Percentiles rank a stretch among this genome's conserved stretches.
Evolutionary conservation across 1,140 invertebrate species (phyloP).

Genomic region (Euschistus heros): DNA sequence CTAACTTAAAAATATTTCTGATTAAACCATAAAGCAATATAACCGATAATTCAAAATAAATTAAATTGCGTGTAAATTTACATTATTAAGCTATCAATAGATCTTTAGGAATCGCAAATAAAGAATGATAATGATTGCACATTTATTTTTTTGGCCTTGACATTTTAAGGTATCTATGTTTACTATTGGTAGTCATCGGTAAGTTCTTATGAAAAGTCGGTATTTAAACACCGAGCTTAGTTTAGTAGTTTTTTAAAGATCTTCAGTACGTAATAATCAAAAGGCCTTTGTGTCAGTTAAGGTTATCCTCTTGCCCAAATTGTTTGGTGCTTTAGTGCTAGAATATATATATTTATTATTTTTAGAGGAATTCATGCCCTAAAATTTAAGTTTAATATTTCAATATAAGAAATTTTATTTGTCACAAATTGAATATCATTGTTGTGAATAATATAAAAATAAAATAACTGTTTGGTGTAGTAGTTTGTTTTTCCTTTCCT

Average conservation of each 20-base stretch:
- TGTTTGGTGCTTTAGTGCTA: conserved; percentile 5
- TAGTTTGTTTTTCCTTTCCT: not conserved
- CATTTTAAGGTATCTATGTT: no score
- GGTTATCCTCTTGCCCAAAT: conserved; percentile 1
- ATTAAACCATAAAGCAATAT: not conserved
- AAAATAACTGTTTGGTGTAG: not conserved
- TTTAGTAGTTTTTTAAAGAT: not conserved
- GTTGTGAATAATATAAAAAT: conserved; percentile 6
- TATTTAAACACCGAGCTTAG: not conserved
- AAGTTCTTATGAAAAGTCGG: no score
- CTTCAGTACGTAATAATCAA: conserved; percentile 3
- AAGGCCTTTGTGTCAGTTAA: not conserved
- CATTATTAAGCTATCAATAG: not conserved
- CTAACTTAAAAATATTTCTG: not conserved
- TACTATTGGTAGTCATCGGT: no score
- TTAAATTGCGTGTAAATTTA: not conserved
- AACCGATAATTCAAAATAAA: not conserved
- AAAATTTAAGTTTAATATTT: conserved; percentile 15
- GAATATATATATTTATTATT: conserved; percentile 13
- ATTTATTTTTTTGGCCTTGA: not conserved
- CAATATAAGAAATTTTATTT: conserved; percentile 7
- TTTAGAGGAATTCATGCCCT: not conserved
- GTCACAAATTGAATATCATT: conserved; percentile 14
- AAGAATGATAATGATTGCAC: not conserved
- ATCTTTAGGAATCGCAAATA: not conserved